phyloP scores from a whole-genome alignment of 2,888 invertebrate species.

The Volucella bombylans region DNA sequence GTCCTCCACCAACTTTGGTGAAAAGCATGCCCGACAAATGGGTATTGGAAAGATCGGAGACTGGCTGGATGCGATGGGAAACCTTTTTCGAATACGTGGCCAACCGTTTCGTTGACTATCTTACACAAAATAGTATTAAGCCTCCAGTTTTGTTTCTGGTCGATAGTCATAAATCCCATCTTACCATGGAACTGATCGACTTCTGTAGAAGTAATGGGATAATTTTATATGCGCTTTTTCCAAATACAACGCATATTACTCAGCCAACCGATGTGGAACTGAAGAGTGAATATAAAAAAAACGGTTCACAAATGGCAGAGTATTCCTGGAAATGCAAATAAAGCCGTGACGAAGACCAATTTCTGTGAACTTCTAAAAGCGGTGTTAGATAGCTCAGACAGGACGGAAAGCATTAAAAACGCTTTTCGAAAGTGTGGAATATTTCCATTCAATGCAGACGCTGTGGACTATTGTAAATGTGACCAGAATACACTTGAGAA shows the following conservation, averaged over 20 bases:
- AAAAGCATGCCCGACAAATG: too few relatives aligned
- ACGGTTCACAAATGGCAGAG: not conserved
- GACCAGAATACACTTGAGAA: constrained; percentile 11
- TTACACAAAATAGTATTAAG: constrained; percentile 46
- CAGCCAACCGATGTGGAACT: too few relatives aligned
- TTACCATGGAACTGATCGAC: constrained; percentile 52
- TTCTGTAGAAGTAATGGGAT: constrained; percentile 59
- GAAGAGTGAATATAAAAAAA: too few relatives aligned
- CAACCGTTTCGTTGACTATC: constrained; percentile 51
- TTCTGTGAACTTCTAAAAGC: not conserved
- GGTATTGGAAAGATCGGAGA: not conserved
- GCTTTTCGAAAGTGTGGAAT: constrained; percentile 2
- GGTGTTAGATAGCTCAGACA: not conserved
- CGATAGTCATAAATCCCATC: constrained; percentile 67
- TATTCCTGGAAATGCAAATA: too few relatives aligned
- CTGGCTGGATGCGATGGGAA: constrained; percentile 56
- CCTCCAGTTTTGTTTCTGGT: constrained; percentile 57
- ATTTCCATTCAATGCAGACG: constrained; percentile 3
- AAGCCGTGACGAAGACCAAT: too few relatives aligned
- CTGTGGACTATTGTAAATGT: constrained; percentile 1
- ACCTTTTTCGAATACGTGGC: constrained; percentile 44
- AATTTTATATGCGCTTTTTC: constrained; percentile 57
- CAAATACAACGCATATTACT: constrained; percentile 65
- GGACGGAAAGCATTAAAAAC: not conserved
- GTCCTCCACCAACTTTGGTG: too few relatives aligned